Evolutionary conservation across 2,888 invertebrate genomes (phyloP).

Genomic region (Cataglyphis altisquamis): DNA sequence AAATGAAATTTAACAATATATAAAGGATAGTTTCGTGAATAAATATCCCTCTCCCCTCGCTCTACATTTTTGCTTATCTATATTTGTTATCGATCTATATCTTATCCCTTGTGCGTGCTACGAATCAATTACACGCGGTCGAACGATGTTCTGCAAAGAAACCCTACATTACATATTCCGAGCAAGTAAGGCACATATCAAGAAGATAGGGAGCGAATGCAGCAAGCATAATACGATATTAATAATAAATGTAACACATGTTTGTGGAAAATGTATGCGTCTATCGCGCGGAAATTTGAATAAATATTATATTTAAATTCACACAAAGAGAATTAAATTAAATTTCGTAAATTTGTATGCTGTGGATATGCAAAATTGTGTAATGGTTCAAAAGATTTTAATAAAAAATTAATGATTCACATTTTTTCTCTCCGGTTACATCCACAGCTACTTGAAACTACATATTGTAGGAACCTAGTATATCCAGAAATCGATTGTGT

Average conservation of each 20-base stretch:
- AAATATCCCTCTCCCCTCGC: not conserved
- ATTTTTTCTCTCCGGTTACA: too few relatives aligned
- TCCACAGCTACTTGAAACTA: not conserved
- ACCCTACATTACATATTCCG: conserved; percentile 36
- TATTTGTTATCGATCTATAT: conserved; percentile 30
- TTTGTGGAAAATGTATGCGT: not conserved
- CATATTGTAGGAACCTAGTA: not conserved
- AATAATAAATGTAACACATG: conserved; percentile 24
- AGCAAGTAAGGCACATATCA: conserved; percentile 16
- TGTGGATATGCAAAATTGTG: not conserved
- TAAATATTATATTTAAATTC: not conserved
- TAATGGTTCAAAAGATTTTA: not conserved
- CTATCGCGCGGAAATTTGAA: conserved; percentile 1
- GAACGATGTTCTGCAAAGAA: conserved; percentile 36
- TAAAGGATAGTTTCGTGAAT: not conserved
- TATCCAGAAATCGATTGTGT: conserved; percentile 31
- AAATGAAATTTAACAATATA: not conserved
- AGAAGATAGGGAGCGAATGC: not conserved
- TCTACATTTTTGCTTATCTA: conserved; percentile 28
- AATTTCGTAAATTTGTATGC: not conserved
- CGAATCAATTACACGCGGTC: conserved; percentile 36
- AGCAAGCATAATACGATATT: conserved; percentile 26
- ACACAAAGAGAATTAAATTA: not conserved
- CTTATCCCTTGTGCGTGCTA: conserved; percentile 24
- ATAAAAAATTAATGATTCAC: not conserved